Evolutionary conservation across 2,113 vertebrate genomes (phyloP), one percentile per base, ranked within the genome.

Genomic region (Hydrolagus affinis): DNA sequence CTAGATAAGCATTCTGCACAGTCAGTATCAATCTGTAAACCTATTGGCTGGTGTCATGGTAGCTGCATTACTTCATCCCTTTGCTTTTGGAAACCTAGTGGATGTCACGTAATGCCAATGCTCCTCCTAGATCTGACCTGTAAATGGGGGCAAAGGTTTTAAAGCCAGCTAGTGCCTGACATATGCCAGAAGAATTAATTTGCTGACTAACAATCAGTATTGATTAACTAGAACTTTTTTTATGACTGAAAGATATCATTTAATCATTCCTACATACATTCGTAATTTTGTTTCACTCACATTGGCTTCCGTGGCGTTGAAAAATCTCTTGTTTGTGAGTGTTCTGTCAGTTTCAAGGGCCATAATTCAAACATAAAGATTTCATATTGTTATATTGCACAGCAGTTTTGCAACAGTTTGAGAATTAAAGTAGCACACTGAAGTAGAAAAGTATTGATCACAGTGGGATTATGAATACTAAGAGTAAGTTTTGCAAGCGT

Each of bases 121-220:
- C 87, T 87, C 88, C 77, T 74, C 76, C 77, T 80, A 89, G 90
- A 92, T 92, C 92, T 88, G 85, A 85, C 8, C 19, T 85, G 85
- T 87, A 88, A 74, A 87, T 87, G 88, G 91, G 92, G 91, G 88
- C 93, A 94, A 90, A 92, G 92, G 93, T 93, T 75, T 94, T 93
- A 93, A 91, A 89, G 88, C 86, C 86, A 85, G 72, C 86, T 93
- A 91, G 91, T 90, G 91, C 89, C 91, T 91, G 88, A 86, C 86
- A 30, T 80, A 44, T 44, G 44, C 44, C 14, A 64, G 25, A 60
- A 28, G 1, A 64, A 23, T 64, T 28, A 80, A 64, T 62, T 80
- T 80, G 23, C 64, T 64, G n/a, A 57, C 62, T 25, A 44, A 44
- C 44, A 44, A 44, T 44, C 44, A 44, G n/a, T 44, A 62, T 6